Evolutionary conservation across 2,113 vertebrate species (phyloP).

Genomic region (Macquaria ambigua): DNA sequence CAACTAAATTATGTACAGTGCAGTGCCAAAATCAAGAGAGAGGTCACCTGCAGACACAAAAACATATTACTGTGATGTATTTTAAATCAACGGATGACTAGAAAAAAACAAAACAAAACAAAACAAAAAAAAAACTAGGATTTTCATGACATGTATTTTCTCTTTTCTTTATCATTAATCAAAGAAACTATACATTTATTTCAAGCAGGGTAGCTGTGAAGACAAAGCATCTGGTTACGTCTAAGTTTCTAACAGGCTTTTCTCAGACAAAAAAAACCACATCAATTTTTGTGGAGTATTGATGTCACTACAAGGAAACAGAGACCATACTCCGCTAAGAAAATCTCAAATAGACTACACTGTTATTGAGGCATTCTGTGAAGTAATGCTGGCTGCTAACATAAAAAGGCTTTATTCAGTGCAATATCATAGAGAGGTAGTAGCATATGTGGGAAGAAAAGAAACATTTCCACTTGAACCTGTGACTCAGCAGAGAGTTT

Average conservation of each 20-base stretch:
- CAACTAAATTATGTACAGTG: conserved; percentile 67
- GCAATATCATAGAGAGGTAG: conserved; percentile 71
- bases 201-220: conserved; percentile 68
- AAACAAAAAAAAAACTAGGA: conserved; percentile 85
- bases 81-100: conserved; percentile 56
- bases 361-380: conserved; percentile 73
- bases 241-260: conserved; percentile 32
- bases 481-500: conserved; percentile 31
- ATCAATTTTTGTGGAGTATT: neutral
- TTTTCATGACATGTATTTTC: conserved; percentile 85
- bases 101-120: conserved; percentile 45
- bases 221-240: conserved; percentile 41
- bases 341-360: conserved; percentile 57
- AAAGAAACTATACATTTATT: conserved; percentile 48
- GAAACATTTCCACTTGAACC: conserved; percentile 9
- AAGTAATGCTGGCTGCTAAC: conserved; percentile 75
- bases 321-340: conserved; percentile 38
- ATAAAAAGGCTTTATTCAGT: conserved; percentile 73
- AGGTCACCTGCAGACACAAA: conserved; percentile 55
- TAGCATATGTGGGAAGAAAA: conserved; percentile 42
- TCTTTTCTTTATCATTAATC: conserved; percentile 29
- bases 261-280: conserved; percentile 27
- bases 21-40: conserved; percentile 74
- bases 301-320: conserved; percentile 46
- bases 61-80: conserved; percentile 76